phyloP scores from a whole-genome alignment of 2,888 invertebrate species.

The Ornithoptera priamus region DNA sequence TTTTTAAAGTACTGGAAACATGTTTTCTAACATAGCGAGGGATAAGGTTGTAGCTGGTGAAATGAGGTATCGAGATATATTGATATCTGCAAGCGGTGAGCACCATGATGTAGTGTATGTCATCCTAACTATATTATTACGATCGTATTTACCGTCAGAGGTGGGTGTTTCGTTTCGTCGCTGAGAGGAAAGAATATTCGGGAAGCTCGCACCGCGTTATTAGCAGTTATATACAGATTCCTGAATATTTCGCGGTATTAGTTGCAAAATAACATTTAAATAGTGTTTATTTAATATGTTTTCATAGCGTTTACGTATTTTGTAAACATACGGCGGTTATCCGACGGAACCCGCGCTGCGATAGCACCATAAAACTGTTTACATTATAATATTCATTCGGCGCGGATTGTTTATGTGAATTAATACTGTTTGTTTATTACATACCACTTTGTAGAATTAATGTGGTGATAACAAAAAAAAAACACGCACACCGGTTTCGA shows the following conservation, averaged over 20 bases:
- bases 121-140: too few relatives aligned
- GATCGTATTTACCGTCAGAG: too few relatives aligned
- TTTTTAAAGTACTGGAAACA: too few relatives aligned
- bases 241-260: background rate
- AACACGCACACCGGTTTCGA: too few relatives aligned
- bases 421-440: conserved; percentile 8
- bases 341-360: conserved; percentile 7
- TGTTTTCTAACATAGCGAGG: too few relatives aligned
- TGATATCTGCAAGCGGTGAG: too few relatives aligned
- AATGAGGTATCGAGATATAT: too few relatives aligned
- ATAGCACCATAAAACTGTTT: conserved; percentile 27
- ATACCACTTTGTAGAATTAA: background rate
- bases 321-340: conserved; percentile 5
- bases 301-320: conserved; percentile 1
- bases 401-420: conserved; percentile 17
- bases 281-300: conserved; percentile 20
- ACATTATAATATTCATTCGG: conserved; percentile 8
- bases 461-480: background rate
- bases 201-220: background rate
- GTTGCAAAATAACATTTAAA: background rate
- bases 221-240: background rate
- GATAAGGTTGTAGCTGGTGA: too few relatives aligned
- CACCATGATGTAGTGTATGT: too few relatives aligned
- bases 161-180: background rate
- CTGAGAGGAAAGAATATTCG: background rate